Evolutionary conservation across 2,113 vertebrate genomes (phyloP).

Genomic region (Otus sunia): DNA sequence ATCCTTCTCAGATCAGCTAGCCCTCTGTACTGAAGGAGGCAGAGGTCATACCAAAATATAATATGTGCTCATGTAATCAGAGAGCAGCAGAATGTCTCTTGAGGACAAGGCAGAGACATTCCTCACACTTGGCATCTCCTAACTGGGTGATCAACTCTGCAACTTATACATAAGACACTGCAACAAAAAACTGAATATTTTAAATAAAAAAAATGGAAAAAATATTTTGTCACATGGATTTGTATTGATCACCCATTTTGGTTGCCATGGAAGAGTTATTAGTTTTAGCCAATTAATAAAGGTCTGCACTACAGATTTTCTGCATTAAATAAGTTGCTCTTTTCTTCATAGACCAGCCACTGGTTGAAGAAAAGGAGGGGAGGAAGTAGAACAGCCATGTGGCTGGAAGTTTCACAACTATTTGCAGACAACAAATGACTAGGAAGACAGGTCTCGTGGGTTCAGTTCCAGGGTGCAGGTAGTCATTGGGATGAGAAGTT

Average conservation of each 20-base stretch:
- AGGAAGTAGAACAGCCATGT: not conserved
- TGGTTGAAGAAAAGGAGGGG: not conserved
- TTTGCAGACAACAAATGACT: not conserved
- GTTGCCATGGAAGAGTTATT: not conserved
- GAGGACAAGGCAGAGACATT: not conserved
- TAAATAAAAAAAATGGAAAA: not conserved
- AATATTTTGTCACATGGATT: not conserved
- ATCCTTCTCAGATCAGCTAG: not conserved
- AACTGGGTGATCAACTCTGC: not conserved
- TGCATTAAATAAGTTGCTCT: not conserved
- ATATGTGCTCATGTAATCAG: not conserved
- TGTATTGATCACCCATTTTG: not conserved
- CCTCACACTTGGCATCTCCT: not conserved
- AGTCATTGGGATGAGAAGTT: not conserved
- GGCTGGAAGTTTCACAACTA: not conserved
- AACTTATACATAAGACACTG: not conserved
- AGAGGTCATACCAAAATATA: slow-evolving; percentile 6
- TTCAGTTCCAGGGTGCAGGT: not conserved
- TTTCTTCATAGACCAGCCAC: not conserved
- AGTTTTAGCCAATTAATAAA: not conserved
- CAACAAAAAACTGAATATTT: not conserved
- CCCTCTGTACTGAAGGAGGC: not conserved
- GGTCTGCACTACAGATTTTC: not conserved
- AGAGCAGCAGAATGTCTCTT: not conserved
- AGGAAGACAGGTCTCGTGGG: not conserved